Conservation (phyloP, 2,888 invertebrate genomes). For the Antheraea assamensis region DNA sequence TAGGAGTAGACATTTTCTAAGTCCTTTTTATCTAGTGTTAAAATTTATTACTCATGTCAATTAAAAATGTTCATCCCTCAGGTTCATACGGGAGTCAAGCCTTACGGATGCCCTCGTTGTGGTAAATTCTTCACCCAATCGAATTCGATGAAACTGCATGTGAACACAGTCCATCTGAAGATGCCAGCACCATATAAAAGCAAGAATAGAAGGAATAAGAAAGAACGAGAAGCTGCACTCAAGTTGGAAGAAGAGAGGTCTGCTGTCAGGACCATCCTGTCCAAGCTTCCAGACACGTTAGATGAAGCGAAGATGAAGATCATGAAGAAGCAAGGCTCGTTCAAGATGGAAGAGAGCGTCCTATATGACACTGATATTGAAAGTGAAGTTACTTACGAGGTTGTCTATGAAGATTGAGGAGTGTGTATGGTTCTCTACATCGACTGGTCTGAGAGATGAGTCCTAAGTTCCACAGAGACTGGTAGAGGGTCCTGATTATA, state of each 20-base stretch:
- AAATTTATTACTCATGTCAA: too few relatives aligned
- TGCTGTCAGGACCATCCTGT: not conserved
- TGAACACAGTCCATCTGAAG: conserved; percentile 60
- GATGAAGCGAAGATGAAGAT: not conserved
- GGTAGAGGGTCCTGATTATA: not conserved
- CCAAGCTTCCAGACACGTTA: not conserved
- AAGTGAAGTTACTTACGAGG: not conserved
- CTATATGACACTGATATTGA: not conserved
- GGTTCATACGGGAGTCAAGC: conserved; percentile 70
- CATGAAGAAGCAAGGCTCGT: not conserved
- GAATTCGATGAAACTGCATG: conserved; percentile 63
- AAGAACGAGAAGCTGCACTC: not conserved
- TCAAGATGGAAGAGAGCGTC: not conserved
- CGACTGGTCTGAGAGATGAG: not conserved
- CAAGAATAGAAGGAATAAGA: conserved; percentile 1
- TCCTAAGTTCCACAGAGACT: not conserved
- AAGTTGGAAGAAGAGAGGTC: not conserved
- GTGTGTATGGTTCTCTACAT: not conserved
- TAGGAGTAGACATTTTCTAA: too few relatives aligned
- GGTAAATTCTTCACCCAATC: conserved; percentile 66
- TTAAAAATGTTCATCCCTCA: too few relatives aligned
- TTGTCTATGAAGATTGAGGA: not conserved
- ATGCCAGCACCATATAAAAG: conserved; percentile 34
- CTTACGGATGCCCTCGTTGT: conserved; percentile 64
- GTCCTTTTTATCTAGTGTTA: too few relatives aligned